A percentile compares a stretch with the other conserved stretches of the same genome.
Evolutionary conservation across 2,888 invertebrate species (phyloP).

Genomic region (Mythimna lalbum): DNA sequence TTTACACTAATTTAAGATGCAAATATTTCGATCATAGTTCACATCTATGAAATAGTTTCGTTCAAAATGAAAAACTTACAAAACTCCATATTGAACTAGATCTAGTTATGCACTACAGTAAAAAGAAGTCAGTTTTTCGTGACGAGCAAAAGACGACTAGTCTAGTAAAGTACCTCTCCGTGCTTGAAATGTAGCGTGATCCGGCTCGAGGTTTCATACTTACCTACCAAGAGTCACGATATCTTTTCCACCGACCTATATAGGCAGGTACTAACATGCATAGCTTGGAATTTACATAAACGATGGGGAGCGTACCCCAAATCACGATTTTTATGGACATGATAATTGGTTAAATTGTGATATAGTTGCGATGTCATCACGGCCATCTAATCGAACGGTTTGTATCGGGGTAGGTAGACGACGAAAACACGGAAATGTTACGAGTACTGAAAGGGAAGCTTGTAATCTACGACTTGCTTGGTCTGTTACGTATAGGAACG

Average conservation of each 20-base stretch:
- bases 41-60: background rate
- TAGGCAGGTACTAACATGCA: slow-evolving; percentile 44
- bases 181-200: slow-evolving; percentile 84
- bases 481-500: slow-evolving; percentile 12
- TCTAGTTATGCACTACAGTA: slow-evolving; percentile 35
- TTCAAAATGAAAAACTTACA: slow-evolving; percentile 70
- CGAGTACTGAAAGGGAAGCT: slow-evolving; percentile 45
- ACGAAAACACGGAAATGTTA: slow-evolving; percentile 56
- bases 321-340: slow-evolving; percentile 67
- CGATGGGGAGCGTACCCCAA: slow-evolving; percentile 64
- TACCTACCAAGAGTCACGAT: slow-evolving; percentile 84
- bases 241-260: slow-evolving; percentile 74
- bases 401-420: slow-evolving; percentile 23
- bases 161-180: slow-evolving; percentile 75
- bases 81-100: slow-evolving; percentile 69
- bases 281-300: slow-evolving; percentile 74
- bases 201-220: slow-evolving; percentile 81
- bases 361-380: slow-evolving; percentile 61
- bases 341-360: slow-evolving; percentile 66
- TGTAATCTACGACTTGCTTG: slow-evolving; percentile 40
- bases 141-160: slow-evolving; percentile 83
- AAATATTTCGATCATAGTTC: background rate
- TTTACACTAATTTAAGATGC: background rate
- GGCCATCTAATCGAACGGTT: slow-evolving; percentile 43
- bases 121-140: slow-evolving; percentile 75